Conservation (phyloP, 2,113 vertebrate species). For the Nicator chloris region DNA sequence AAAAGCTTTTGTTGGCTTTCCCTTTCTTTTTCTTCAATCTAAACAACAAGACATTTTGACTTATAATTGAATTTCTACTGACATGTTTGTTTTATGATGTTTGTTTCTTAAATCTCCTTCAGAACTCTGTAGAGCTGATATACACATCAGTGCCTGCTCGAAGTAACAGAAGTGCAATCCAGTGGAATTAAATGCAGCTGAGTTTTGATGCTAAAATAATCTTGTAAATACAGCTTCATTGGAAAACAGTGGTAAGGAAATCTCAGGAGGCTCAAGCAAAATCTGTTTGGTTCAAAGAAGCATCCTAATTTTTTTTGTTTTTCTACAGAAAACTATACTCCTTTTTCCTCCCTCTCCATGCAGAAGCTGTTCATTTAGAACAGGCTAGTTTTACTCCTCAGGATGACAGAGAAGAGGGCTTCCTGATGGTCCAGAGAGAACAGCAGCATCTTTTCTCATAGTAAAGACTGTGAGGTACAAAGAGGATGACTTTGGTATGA, state of each 20-base stretch:
- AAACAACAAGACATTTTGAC: neutral
- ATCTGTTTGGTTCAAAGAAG: neutral
- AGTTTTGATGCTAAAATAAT: conserved; percentile 44
- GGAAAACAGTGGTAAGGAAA: neutral
- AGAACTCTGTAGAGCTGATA: neutral
- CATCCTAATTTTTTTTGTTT: neutral
- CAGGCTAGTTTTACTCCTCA: neutral
- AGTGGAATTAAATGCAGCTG: conserved; percentile 26
- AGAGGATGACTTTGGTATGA: neutral
- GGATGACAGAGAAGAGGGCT: neutral
- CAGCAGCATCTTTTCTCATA: neutral
- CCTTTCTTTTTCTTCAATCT: neutral
- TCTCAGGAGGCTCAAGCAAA: conserved; percentile 2
- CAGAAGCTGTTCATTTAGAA: neutral
- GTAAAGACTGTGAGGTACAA: neutral
- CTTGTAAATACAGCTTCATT: conserved; percentile 10
- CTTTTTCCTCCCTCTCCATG: neutral
- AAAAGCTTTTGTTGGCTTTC: neutral
- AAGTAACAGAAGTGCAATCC: conserved; percentile 18
- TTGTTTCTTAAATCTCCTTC: conserved; percentile 24
- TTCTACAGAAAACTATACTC: neutral
- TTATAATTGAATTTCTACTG: conserved; percentile 27
- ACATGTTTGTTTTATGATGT: neutral
- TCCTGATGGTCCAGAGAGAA: neutral
- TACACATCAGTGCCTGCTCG: neutral